Evolutionary conservation across 2,113 vertebrate genomes (phyloP).

Genomic region (Promerops cafer): DNA sequence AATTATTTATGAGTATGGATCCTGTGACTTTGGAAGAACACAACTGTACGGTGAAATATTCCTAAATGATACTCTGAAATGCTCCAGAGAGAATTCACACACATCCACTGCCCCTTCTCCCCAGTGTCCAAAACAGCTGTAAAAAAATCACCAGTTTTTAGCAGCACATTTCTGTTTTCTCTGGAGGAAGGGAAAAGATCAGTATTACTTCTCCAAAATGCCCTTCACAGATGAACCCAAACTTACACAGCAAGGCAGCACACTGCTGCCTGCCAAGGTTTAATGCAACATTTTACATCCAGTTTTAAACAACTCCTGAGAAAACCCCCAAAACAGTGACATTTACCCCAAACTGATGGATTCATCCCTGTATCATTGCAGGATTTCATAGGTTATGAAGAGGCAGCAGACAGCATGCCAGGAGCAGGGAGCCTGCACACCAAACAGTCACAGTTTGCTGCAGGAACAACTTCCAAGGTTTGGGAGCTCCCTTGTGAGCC

Average conservation of each 20-base stretch:
- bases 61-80: not conserved
- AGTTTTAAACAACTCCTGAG: not conserved
- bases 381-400: accelerated
- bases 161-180: not conserved
- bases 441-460: not conserved
- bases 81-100: not conserved
- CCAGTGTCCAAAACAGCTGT: not conserved
- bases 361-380: not conserved
- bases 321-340: not conserved
- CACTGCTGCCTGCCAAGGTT: not conserved
- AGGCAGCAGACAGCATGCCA: not conserved
- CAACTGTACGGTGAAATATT: not conserved
- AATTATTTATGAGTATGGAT: constrained; percentile 7
- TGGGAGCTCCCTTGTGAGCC: not conserved
- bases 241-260: not conserved
- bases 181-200: not conserved
- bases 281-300: not conserved
- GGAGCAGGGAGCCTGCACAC: not conserved
- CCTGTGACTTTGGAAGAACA: not conserved
- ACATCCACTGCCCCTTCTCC: not conserved
- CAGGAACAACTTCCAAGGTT: not conserved
- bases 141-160: not conserved
- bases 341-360: not conserved
- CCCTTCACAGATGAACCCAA: not conserved
- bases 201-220: not conserved